Percentiles rank a stretch among this genome's conserved stretches.
phyloP scores from a whole-genome alignment of 2,113 vertebrate species.

The Prolemur simus region DNA sequence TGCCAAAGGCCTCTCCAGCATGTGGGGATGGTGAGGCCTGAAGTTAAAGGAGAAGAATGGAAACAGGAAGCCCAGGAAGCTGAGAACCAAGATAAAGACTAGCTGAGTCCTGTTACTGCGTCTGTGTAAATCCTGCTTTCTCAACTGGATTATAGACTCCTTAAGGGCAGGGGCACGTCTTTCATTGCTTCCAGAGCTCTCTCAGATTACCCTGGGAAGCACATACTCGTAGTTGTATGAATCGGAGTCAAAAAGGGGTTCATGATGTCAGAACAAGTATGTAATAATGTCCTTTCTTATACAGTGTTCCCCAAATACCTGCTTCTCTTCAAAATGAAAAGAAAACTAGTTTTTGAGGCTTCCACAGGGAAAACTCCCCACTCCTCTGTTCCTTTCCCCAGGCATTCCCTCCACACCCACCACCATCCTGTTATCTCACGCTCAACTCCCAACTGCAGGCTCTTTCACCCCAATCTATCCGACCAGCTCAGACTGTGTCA shows the following conservation, averaged over 20 bases:
- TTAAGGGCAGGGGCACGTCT: fast-evolving
- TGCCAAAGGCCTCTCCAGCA: neutral
- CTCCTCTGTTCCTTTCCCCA: neutral
- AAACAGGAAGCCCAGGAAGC: neutral
- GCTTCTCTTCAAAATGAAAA: neutral
- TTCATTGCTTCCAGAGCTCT: neutral
- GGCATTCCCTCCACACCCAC: neutral
- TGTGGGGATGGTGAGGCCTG: fast-evolving
- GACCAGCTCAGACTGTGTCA: neutral
- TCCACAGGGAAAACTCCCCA: neutral
- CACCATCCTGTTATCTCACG: neutral
- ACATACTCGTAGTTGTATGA: neutral
- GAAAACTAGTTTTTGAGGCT: neutral
- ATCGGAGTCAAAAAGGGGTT: neutral
- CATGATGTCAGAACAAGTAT: neutral
- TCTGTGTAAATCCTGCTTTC: neutral
- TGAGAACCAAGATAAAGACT: neutral
- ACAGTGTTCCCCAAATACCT: neutral
- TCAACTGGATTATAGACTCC: no score
- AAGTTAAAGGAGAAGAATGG: neutral
- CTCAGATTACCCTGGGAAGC: neutral
- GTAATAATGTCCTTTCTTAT: neutral
- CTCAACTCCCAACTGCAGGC: neutral
- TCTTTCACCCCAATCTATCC: neutral
- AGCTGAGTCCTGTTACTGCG: fast-evolving